Evolutionary conservation across 2,797 vertebrate genomes (phyloP).

Genomic region (Leuciscus waleckii): DNA sequence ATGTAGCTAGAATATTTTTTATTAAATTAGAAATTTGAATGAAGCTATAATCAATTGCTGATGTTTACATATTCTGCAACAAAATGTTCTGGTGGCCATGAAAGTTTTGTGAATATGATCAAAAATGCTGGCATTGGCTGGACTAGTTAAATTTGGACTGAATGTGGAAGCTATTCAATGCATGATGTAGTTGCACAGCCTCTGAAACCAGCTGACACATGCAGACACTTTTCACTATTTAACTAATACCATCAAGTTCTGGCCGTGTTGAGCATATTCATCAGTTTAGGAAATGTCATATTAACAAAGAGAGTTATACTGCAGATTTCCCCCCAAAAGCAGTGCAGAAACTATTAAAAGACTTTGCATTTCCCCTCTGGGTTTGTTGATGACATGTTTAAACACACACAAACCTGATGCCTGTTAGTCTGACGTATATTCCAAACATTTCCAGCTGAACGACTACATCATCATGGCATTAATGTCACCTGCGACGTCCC

Average conservation of each 20-base stretch:
- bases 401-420: not conserved
- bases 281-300: not conserved
- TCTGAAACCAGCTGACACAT: not conserved
- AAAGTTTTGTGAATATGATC: not conserved
- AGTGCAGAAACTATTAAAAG: not conserved
- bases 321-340: not conserved
- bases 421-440: not conserved
- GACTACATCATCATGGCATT: not conserved
- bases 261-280: not conserved
- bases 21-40: too few relatives aligned
- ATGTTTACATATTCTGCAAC: not conserved
- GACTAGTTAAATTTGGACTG: not conserved
- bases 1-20: too few relatives aligned
- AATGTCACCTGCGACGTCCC: not conserved
- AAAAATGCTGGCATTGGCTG: not conserved
- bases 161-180: not conserved
- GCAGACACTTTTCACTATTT: not conserved
- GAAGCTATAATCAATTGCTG: too few relatives aligned
- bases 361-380: not conserved
- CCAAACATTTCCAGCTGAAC: not conserved
- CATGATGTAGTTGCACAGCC: not conserved
- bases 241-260: too few relatives aligned
- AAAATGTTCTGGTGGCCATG: not conserved
- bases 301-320: not conserved
- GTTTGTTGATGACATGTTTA: not conserved